A percentile compares a stretch with the other conserved stretches of the same genome.
Conservation (phyloP, 1,140 invertebrate species). For the Metaphire vulgaris region DNA sequence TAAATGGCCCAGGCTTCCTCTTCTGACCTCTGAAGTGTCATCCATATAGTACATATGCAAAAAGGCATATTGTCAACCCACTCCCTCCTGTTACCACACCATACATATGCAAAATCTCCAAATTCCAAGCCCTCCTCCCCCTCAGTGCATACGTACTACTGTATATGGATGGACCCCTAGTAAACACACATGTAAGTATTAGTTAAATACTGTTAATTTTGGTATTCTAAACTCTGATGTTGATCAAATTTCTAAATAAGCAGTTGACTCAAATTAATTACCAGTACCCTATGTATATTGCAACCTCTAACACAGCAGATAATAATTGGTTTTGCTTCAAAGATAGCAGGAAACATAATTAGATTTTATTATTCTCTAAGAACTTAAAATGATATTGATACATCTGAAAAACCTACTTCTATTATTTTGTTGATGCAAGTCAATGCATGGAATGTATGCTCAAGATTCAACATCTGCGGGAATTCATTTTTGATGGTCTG, state of each 20-base stretch:
- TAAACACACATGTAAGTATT: too few relatives aligned
- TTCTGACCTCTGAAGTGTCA: too few relatives aligned
- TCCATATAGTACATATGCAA: too few relatives aligned
- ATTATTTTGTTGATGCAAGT: background rate
- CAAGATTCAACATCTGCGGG: background rate
- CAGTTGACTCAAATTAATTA: background rate
- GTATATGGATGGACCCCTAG: too few relatives aligned
- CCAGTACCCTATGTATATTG: background rate
- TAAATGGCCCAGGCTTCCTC: too few relatives aligned
- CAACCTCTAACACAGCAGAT: background rate
- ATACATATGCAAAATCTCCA: too few relatives aligned
- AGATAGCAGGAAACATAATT: background rate
- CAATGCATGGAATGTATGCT: background rate
- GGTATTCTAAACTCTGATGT: background rate
- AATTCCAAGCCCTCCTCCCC: too few relatives aligned
- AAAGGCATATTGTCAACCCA: too few relatives aligned
- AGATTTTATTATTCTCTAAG: background rate
- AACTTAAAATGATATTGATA: background rate
- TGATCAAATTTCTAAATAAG: background rate
- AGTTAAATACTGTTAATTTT: too few relatives aligned
- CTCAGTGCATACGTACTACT: too few relatives aligned
- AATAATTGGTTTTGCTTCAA: background rate
- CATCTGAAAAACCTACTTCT: background rate
- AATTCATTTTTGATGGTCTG: background rate
- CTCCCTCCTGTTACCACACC: too few relatives aligned